Base-by-base conservation (phyloP, 1,140 invertebrate species). In the Anastrepha ludens region DNA sequence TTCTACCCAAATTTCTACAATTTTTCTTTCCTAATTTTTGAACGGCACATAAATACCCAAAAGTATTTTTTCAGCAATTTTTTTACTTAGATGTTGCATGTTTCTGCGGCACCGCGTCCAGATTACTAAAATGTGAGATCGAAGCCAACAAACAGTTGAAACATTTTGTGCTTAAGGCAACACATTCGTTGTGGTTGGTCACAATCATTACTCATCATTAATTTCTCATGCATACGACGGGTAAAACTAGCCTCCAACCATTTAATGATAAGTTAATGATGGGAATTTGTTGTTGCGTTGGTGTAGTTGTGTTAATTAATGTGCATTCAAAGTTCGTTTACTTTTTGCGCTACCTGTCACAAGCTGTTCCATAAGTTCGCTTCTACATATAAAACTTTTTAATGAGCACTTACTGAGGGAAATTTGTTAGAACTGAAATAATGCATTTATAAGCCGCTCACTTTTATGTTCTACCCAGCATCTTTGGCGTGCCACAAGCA, bases 131-230 rank as follows among this genome's bases (percentile, higher is more conserved):
- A 2, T 47, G 44, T 74, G 70, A 67, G 64, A 5, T 2, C n/a
- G 7, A 67, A 67, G 7, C 29, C 11, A 39, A 11, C 29, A 67
- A 67, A 5, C 29, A 67, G n/a, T 67, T 67, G 29, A 41, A 67
- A 39, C 4, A 67, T 67, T 39, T 67, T 29, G 29, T 0, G 29
- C 17, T 39, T 81, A 29, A 55, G 47, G 41, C 67, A 74, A 74
- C 60, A 62, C 11, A 17, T 20, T 6, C 6, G 15, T n/a, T 81
- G n/a, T 81, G 8, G n/a, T 81, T 13, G n/a, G 8, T 20, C 8
- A 3, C n/a, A 50, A 81, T 55, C 74, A 81, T 81, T 81, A 81
- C 47, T 81, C 74, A 50, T 81, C 74, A 81, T 81, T 55, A 50
- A 29, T 55, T 81, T 81, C n/a, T 5, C 74, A 81, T 81, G 50